Conservation (phyloP, 2,888 invertebrate species). For the Drosophila setosimentum region DNA sequence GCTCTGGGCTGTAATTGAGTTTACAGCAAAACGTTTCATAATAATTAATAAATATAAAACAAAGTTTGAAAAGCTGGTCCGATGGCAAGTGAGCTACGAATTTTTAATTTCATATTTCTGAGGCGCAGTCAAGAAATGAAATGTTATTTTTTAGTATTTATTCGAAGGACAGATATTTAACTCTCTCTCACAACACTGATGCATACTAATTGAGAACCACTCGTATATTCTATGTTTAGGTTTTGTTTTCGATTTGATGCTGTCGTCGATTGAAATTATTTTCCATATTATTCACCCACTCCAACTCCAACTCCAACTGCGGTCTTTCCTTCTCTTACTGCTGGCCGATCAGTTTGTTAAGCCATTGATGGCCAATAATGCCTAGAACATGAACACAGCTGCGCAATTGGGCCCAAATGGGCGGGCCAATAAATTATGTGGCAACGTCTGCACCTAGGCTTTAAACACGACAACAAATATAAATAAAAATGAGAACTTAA, state of each 20-base stretch:
- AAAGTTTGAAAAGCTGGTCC: neutral
- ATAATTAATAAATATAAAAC: neutral
- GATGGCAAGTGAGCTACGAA: neutral
- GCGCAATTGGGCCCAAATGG: constrained; percentile 46
- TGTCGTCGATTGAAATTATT: constrained; percentile 39
- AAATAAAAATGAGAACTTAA: constrained; percentile 49
- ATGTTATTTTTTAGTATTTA: neutral
- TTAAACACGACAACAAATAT: constrained; percentile 31
- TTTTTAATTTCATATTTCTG: neutral
- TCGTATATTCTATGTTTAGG: neutral
- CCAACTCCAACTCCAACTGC: too few species aligned
- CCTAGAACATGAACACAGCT: constrained; percentile 57
- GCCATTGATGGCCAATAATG: constrained; percentile 62
- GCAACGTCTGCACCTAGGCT: constrained; percentile 54
- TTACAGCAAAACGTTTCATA: neutral
- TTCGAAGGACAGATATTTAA: neutral
- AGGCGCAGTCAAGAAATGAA: neutral
- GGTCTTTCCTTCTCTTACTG: neutral
- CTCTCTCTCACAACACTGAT: neutral
- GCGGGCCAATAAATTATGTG: constrained; percentile 68
- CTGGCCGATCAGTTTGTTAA: constrained; percentile 70
- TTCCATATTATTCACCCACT: constrained; percentile 26
- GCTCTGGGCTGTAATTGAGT: constrained; percentile 5
- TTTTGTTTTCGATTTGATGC: constrained; percentile 23
- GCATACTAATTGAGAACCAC: neutral